Percentiles rank a stretch among this genome's conserved stretches.
These are phyloP conservation scores for Sminthurinus aureus DNA, from an alignment of 2,888 invertebrate genomes.

Conservation along the genomic window DNA sequence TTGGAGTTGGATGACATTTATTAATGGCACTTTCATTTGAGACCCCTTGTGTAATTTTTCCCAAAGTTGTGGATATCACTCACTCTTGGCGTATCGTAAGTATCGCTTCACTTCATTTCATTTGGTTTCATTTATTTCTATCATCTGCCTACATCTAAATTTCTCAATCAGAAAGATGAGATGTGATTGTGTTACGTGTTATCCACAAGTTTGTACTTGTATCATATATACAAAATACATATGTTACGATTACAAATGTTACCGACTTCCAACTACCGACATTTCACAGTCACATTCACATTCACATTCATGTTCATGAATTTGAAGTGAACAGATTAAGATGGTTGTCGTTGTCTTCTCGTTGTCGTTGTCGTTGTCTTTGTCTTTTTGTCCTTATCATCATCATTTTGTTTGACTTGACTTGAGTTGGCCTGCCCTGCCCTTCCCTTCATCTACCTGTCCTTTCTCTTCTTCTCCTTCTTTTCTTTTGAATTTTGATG, in stretches of 20 bases:
- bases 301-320: background rate
- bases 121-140: slow-evolving; percentile 51
- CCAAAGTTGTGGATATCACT: slow-evolving; percentile 1
- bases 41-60: slow-evolving; percentile 56
- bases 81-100: too few relatives aligned
- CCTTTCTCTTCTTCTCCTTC: background rate
- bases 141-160: slow-evolving; percentile 57
- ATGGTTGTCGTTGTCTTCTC: background rate
- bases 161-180: slow-evolving; percentile 55
- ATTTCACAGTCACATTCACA: background rate
- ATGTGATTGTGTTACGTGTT: slow-evolving; percentile 39
- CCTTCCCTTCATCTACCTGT: background rate
- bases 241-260: too few relatives aligned
- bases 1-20: slow-evolving; percentile 53
- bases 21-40: slow-evolving; percentile 59
- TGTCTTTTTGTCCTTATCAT: background rate
- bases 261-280: background rate
- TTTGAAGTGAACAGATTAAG: background rate
- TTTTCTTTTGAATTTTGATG: too few relatives aligned
- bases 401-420: background rate
- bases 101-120: slow-evolving; percentile 44
- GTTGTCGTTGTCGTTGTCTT: background rate
- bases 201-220: too few relatives aligned
- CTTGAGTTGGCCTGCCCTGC: background rate
- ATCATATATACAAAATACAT: too few relatives aligned